Evolutionary conservation across 1,140 invertebrate genomes (phyloP).

Genomic region (Chionoecetes opilio): DNA sequence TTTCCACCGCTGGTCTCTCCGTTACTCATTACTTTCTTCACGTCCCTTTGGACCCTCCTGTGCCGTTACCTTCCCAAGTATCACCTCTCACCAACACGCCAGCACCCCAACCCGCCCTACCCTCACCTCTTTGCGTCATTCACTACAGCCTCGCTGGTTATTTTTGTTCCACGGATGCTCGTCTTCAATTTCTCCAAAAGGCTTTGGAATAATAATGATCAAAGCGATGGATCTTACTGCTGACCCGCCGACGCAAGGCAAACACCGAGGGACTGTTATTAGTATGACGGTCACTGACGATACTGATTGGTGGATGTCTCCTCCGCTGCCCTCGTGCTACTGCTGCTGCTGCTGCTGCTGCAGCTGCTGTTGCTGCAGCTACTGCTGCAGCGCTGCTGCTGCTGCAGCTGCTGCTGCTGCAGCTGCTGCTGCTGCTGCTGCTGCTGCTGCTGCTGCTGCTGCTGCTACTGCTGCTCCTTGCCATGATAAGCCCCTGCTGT

Average conservation of each 20-base stretch:
- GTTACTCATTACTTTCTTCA: not conserved
- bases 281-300: not conserved
- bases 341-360: constrained; percentile 14
- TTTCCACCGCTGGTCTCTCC: too few relatives aligned
- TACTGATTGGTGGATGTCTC: not conserved
- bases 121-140: too few relatives aligned
- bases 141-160: too few relatives aligned
- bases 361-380: not conserved
- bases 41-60: not conserved
- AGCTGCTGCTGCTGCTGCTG: not conserved
- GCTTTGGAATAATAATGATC: not conserved
- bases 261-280: not conserved
- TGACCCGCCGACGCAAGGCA: not conserved
- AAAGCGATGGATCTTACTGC: not conserved
- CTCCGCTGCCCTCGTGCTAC: not conserved
- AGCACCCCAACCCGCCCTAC: too few relatives aligned
- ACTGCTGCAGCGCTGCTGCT: not conserved
- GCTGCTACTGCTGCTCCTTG: not conserved
- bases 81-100: not conserved
- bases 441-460: not conserved
- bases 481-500: too few relatives aligned
- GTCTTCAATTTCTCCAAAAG: not conserved
- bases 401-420: not conserved
- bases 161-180: too few relatives aligned
- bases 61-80: not conserved